phyloP scores from a whole-genome alignment of 2,797 vertebrate genomes.

The Rhyacichthys aspro region DNA sequence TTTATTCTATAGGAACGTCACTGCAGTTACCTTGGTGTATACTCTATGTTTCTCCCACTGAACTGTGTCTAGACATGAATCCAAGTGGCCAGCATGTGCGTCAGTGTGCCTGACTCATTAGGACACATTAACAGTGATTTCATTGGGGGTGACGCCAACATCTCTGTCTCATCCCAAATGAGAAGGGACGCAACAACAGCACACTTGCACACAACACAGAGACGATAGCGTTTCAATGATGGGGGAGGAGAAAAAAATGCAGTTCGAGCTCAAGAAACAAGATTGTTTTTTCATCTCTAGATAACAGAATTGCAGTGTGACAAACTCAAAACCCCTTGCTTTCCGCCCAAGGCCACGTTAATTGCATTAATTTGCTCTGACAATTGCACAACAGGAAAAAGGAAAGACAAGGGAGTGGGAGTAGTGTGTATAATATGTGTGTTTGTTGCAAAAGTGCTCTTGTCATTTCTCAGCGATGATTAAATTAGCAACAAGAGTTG shows the following conservation, averaged over 20 bases:
- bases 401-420: conserved; percentile 66
- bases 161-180: conserved; percentile 70
- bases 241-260: conserved; percentile 18
- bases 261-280: conserved; percentile 61
- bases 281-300: conserved; percentile 75
- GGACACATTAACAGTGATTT: conserved; percentile 80
- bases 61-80: conserved; percentile 59
- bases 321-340: conserved; percentile 79
- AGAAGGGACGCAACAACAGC: conserved; percentile 71
- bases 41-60: conserved; percentile 3
- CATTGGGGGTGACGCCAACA: conserved; percentile 65
- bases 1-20: conserved; percentile 14
- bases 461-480: conserved; percentile 75
- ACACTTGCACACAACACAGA: conserved; percentile 41
- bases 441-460: conserved; percentile 57
- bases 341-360: conserved; percentile 79
- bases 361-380: conserved; percentile 80
- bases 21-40: conserved; percentile 3
- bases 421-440: conserved; percentile 40
- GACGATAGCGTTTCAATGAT: conserved; percentile 61
- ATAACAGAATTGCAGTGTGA: conserved; percentile 85
- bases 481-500: conserved; percentile 82
- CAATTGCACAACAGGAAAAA: conserved; percentile 74
- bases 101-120: conserved; percentile 76
- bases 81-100: conserved; percentile 63